Evolutionary conservation across 2,888 invertebrate genomes (phyloP).

Genomic region (Apodemia duryi): DNA sequence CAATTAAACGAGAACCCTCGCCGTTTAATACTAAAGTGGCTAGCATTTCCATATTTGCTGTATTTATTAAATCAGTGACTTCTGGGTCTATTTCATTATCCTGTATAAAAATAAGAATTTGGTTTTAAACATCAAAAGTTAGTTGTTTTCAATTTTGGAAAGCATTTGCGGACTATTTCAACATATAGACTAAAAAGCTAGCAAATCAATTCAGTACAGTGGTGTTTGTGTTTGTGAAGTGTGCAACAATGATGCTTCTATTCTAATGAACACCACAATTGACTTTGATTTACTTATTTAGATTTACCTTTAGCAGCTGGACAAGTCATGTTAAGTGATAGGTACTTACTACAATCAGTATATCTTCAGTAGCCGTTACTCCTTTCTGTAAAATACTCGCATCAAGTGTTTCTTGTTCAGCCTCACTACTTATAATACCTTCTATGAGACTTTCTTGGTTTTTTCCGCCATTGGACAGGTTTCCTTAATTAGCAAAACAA

Average conservation of each 20-base stretch:
- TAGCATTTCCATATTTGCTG: slow-evolving; percentile 92
- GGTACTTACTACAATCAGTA: slow-evolving; percentile 71
- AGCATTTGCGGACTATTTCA: slow-evolving; percentile 52
- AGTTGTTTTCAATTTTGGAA: slow-evolving; percentile 20
- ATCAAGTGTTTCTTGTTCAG: slow-evolving; percentile 71
- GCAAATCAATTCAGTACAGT: slow-evolving; percentile 70
- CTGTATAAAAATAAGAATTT: slow-evolving; percentile 38
- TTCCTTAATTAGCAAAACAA: slow-evolving; percentile 79
- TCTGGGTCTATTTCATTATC: slow-evolving; percentile 81
- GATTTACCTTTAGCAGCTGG: slow-evolving; percentile 55
- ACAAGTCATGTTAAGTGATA: slow-evolving; percentile 50
- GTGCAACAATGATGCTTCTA: slow-evolving; percentile 71
- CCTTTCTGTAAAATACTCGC: slow-evolving; percentile 66
- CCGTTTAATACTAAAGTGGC: slow-evolving; percentile 94
- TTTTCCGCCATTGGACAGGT: slow-evolving; percentile 63
- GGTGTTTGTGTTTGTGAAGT: slow-evolving; percentile 67
- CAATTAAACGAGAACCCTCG: slow-evolving; percentile 87
- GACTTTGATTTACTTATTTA: slow-evolving; percentile 50
- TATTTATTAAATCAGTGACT: slow-evolving; percentile 82
- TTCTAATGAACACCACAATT: slow-evolving; percentile 71
- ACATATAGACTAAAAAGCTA: slow-evolving; percentile 65
- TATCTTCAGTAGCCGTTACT: slow-evolving; percentile 58
- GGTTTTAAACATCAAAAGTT: background rate
- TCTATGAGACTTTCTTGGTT: slow-evolving; percentile 72
- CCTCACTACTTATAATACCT: slow-evolving; percentile 69